These are phyloP conservation scores for Enteromius treurensis DNA, from an alignment of 2,797 vertebrate species.

Conservation along the genomic window DNA sequence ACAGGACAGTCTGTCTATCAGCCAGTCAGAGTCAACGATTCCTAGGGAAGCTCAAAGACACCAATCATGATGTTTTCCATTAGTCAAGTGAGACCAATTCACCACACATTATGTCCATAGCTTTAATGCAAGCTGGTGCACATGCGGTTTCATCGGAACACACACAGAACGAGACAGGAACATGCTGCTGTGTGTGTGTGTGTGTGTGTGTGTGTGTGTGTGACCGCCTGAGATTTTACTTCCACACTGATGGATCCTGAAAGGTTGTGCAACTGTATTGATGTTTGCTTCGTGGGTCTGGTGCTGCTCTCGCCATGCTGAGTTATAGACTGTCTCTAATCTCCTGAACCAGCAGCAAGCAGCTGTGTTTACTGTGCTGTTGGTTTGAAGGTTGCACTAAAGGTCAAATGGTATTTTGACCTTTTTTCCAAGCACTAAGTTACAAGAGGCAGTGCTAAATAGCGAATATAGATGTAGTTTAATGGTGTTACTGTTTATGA, in stretches of 20 bases:
- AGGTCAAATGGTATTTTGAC: constrained; percentile 15
- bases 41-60: constrained; percentile 35
- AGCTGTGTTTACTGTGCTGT: not conserved
- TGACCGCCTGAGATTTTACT: constrained; percentile 40
- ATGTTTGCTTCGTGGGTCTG: constrained; percentile 3
- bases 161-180: not conserved
- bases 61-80: constrained; percentile 13
- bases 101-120: not conserved
- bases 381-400: constrained; percentile 8
- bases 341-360: constrained; percentile 11
- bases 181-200: not conserved
- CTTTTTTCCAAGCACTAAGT: not conserved
- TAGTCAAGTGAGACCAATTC: not conserved
- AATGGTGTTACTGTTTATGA: not conserved
- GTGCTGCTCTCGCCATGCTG: not conserved
- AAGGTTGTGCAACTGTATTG: constrained; percentile 23
- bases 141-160: not conserved
- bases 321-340: not conserved
- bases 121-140: not conserved
- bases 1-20: constrained; percentile 25
- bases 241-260: constrained; percentile 51
- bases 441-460: not conserved
- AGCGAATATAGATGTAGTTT: not conserved
- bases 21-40: constrained; percentile 48
- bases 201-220: not conserved